Evolutionary conservation across 2,888 invertebrate species (phyloP).

Genomic region (Malacosoma neustria): DNA sequence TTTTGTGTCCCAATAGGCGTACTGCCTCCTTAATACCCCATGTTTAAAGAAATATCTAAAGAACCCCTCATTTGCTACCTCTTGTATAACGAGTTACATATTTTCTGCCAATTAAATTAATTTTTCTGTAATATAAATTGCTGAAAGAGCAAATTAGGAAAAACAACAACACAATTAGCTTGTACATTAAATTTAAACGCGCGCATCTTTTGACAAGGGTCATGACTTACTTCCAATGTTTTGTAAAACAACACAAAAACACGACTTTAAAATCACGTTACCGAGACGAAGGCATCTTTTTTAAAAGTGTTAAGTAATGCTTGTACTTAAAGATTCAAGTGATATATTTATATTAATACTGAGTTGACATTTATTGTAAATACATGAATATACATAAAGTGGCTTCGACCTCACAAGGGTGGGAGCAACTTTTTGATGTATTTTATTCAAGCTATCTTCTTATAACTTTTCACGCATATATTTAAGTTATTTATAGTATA

Average conservation of each 20-base stretch:
- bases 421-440: not conserved
- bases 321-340: not conserved
- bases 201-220: slow-evolving; percentile 40
- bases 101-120: no score
- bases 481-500: no score
- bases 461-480: no score
- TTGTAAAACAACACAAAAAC: slow-evolving; percentile 37
- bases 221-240: slow-evolving; percentile 32
- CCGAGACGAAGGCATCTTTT: not conserved
- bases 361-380: not conserved
- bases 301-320: not conserved
- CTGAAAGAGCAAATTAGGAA: not conserved
- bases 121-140: no score
- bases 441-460: not conserved
- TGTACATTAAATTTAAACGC: slow-evolving; percentile 29
- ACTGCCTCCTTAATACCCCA: no score
- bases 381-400: not conserved
- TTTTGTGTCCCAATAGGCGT: no score
- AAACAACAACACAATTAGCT: slow-evolving; percentile 11
- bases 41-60: no score
- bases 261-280: slow-evolving; percentile 33
- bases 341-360: not conserved
- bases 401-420: not conserved
- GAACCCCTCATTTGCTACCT: no score
- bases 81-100: no score